A percentile compares a stretch with the other conserved stretches of the same genome.
Evolutionary conservation across 2,113 vertebrate genomes (phyloP).

Genomic region (Felis catus): F.catus_Fca126_mat1.0 CM031424.1:7894001-7894500

Average conservation of each 20-base stretch:
- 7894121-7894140: too few species aligned
- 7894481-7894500: neutral
- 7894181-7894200: too few species aligned
- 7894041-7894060: too few species aligned
- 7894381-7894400: conserved; percentile 10
- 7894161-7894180: too few species aligned
- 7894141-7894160: too few species aligned
- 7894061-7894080: too few species aligned
- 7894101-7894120: too few species aligned
- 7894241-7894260: neutral
- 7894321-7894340: neutral
- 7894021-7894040: too few species aligned
- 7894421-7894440: neutral
- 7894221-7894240: neutral
- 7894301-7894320: neutral
- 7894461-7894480: neutral
- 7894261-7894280: neutral
- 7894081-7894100: too few species aligned
- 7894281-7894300: neutral
- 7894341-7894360: neutral
- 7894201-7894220: neutral
- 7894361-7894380: neutral
- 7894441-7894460: neutral
- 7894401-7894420: neutral
- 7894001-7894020: too few species aligned